These are phyloP conservation scores for Hozukius guyotensis DNA, from an alignment of 2,797 vertebrate genomes.

Conservation along the genomic window DNA sequence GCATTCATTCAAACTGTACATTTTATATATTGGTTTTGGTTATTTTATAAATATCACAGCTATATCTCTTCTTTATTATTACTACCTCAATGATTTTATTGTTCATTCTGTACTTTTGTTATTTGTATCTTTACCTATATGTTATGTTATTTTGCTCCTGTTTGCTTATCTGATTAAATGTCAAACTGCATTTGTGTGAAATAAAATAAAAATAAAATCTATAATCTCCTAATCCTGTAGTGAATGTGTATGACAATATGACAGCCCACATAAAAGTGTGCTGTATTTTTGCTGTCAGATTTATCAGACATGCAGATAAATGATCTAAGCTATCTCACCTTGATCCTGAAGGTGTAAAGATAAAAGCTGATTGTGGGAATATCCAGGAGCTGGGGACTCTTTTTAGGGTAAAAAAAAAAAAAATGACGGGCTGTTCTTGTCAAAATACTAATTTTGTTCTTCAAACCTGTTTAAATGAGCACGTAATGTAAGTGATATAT, in stretches of 20 bases:
- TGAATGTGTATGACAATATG: background rate
- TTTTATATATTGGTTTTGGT: background rate
- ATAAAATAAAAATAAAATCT: background rate
- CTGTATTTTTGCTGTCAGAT: background rate
- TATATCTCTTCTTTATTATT: background rate
- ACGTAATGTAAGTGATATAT: slow-evolving; percentile 15
- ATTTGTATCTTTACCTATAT: background rate
- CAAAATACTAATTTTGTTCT: background rate
- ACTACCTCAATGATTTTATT: background rate
- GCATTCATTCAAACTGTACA: background rate
- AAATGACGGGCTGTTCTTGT: background rate
- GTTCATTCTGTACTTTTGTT: background rate
- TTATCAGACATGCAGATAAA: background rate
- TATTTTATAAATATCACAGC: background rate
- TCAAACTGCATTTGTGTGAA: background rate
- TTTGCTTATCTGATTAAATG: background rate
- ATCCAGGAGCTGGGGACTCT: background rate
- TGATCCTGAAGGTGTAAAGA: background rate
- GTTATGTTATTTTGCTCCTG: background rate
- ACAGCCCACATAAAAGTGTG: background rate
- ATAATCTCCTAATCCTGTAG: background rate
- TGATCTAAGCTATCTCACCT: background rate
- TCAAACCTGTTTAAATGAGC: slow-evolving; percentile 26
- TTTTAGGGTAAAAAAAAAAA: background rate
- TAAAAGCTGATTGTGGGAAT: slow-evolving; percentile 1